Base-by-base conservation (phyloP, 1,140 invertebrate genomes). In the Halotydeus destructor region DNA sequence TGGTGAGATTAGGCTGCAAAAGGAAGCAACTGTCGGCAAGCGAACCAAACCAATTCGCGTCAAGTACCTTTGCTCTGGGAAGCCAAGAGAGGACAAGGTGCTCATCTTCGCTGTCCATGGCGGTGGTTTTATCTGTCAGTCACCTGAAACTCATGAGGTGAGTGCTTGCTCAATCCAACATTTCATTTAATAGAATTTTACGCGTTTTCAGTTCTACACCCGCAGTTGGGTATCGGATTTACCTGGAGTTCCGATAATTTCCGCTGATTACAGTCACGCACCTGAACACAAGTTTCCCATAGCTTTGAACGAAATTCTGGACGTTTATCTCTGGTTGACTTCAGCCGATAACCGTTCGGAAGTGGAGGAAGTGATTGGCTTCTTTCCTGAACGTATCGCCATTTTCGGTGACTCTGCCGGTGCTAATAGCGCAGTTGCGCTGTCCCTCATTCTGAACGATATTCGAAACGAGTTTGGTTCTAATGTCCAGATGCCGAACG, bases 71-170 rank as follows among this genome's bases (percentile, higher is more conserved):
- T n/a, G n/a, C n/a, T n/a, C n/a, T n/a, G n/a, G n/a, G n/a, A n/a
- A n/a, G n/a, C n/a, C n/a, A n/a, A n/a, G n/a, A n/a, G n/a, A n/a
- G n/a, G n/a, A n/a, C n/a, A n/a, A n/a, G n/a, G n/a, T n/a, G n/a
- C n/a, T 50, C 25, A 38, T 50, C 16, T 48, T 99, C 49, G 93
- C 98, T 60, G 86, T 82, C 59, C 93, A 99, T 59, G 93, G 93
- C 5, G 93, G 93, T 30, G 93, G 93, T 3, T 98, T 96, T 60
- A 83, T 98, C 0, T 78, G 91, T 0, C 89, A 97, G 56, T 89
- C 79, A 30, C 93, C 88, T 0, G 77, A 79, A 52, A 88, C 86
- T 2, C 93, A 98, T 58, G 84, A 94, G 57, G 64, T 65, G 48
- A n/a, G n/a, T n/a, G n/a, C n/a, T n/a, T n/a, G n/a, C n/a, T n/a